Conservation (phyloP, 2,797 vertebrate genomes). For the Lepus oiostolus region DNA sequence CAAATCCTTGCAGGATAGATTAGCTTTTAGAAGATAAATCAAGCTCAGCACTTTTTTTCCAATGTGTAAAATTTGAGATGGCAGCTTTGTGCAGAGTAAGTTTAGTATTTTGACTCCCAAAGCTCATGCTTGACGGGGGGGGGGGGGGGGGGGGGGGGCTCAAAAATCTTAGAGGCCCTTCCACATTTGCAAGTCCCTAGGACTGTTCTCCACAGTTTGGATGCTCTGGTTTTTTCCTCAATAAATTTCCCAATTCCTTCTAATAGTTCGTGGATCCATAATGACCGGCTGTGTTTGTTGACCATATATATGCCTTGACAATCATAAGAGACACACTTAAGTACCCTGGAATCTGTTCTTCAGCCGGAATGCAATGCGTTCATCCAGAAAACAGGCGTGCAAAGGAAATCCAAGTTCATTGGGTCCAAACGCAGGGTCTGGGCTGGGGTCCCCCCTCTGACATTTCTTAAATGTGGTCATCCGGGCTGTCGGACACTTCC, state of each 20-base stretch:
- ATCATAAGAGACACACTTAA: background rate
- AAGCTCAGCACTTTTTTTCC: constrained; percentile 7
- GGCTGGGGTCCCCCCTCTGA: background rate
- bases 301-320: background rate
- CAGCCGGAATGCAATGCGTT: background rate
- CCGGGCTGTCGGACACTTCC: background rate
- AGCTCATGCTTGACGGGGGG: background rate
- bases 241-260: constrained; percentile 29
- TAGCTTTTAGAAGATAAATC: constrained; percentile 65
- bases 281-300: background rate
- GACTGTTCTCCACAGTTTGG: background rate
- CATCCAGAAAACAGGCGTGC: background rate
- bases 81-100: background rate
- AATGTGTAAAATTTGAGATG: constrained; percentile 56
- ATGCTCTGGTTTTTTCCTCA: constrained; percentile 19
- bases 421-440: background rate
- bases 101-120: background rate
- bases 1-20: constrained; percentile 65
- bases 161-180: background rate
- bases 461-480: background rate
- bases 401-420: background rate
- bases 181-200: background rate
- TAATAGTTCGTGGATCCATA: background rate
- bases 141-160: no score
- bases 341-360: background rate